Percentiles rank a stretch among this genome's conserved stretches.
These are phyloP conservation scores for Turritopsis rubra DNA, from an alignment of 30 jellyfish, hydroid and myxozoan genomes.

Conservation along the genomic window DNA sequence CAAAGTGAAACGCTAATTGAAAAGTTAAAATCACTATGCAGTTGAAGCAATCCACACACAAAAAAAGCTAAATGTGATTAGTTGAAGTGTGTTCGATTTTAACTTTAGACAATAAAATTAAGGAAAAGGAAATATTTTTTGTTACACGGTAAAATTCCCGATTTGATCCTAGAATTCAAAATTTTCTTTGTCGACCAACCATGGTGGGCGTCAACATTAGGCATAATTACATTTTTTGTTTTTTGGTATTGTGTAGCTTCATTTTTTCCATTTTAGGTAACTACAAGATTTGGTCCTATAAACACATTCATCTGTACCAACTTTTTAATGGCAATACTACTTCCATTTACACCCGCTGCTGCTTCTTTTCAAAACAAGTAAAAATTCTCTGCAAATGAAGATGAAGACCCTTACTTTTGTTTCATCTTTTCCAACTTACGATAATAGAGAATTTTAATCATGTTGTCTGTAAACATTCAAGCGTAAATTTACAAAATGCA, in stretches of 20 bases:
- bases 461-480: too few relatives aligned
- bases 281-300: background rate
- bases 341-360: background rate
- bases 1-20: background rate
- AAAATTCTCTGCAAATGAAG: too few relatives aligned
- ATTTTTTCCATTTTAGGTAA: background rate
- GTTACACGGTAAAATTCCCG: too few relatives aligned
- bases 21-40: background rate
- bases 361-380: background rate
- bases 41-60: background rate
- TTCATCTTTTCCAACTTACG: background rate
- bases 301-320: background rate
- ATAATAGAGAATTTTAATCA: background rate
- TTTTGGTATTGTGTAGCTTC: background rate
- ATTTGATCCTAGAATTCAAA: too few relatives aligned
- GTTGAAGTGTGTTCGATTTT: background rate
- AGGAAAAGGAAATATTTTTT: background rate
- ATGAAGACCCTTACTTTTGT: background rate
- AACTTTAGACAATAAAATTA: background rate
- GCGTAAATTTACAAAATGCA: too few relatives aligned
- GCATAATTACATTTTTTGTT: too few relatives aligned
- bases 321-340: background rate
- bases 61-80: background rate
- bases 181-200: too few relatives aligned
- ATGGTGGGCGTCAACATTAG: too few relatives aligned